Percentiles rank a stretch among this genome's conserved stretches.
phyloP scores from a whole-genome alignment of 2,888 invertebrate species.

The Copidosoma aretas region DNA sequence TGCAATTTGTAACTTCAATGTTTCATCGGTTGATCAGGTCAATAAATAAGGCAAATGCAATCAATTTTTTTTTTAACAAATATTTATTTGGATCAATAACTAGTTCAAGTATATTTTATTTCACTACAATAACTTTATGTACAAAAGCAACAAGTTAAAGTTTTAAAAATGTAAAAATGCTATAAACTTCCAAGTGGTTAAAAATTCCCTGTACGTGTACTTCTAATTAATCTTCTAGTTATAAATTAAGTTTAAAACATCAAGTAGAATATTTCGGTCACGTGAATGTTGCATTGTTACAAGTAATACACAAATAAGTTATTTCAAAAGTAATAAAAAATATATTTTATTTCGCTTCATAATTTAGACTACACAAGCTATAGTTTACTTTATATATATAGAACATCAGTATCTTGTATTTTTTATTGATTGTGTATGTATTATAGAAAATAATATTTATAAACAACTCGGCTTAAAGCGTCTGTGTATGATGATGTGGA shows the following conservation, averaged over 20 bases:
- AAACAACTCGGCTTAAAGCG: slow-evolving; percentile 6
- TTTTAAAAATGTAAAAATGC: slow-evolving; percentile 28
- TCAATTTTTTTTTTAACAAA: slow-evolving; percentile 16
- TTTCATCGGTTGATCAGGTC: background rate
- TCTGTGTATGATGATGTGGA: slow-evolving; percentile 4
- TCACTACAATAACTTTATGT: slow-evolving; percentile 19
- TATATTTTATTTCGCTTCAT: background rate
- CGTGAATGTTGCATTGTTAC: slow-evolving; percentile 3
- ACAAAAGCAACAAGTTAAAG: slow-evolving; percentile 20
- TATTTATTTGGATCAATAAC: slow-evolving; percentile 23
- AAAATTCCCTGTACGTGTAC: slow-evolving; percentile 5
- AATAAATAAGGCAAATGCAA: slow-evolving; percentile 1
- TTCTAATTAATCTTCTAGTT: slow-evolving; percentile 14
- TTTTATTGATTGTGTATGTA: slow-evolving; percentile 3
- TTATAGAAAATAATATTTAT: slow-evolving; percentile 20
- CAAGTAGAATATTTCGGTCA: slow-evolving; percentile 16
- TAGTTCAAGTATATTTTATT: background rate
- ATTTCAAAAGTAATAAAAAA: slow-evolving; percentile 4
- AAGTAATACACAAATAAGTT: slow-evolving; percentile 7
- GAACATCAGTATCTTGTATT: slow-evolving; percentile 5
- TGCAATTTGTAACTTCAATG: too few species aligned
- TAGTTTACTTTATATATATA: slow-evolving; percentile 12
- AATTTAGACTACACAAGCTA: slow-evolving; percentile 7
- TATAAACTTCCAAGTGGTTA: slow-evolving; percentile 24
- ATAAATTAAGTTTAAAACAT: slow-evolving; percentile 7